Evolutionary conservation across 2,113 vertebrate species (phyloP).

Genomic region (Garra rufa): DNA sequence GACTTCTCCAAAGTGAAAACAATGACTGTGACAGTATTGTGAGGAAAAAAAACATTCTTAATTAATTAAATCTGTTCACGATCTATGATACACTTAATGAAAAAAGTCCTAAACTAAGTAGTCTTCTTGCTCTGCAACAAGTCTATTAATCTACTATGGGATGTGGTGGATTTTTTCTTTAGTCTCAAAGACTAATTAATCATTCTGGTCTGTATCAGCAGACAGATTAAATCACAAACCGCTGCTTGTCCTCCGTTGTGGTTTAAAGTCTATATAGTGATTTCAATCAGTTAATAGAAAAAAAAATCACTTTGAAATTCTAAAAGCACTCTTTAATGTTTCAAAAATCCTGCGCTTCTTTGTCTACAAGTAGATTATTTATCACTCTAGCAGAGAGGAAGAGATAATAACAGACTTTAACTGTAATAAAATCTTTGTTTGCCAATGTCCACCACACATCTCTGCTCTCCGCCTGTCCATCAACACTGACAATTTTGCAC

Average conservation of each 20-base stretch:
- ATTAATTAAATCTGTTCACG: constrained; percentile 12
- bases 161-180: constrained; percentile 21
- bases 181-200: constrained; percentile 52
- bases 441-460: neutral
- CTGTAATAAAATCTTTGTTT: neutral
- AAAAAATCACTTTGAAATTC: constrained; percentile 11
- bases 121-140: constrained; percentile 24
- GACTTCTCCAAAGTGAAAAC: neutral
- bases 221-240: constrained; percentile 53
- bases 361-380: neutral
- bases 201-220: constrained; percentile 46
- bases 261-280: constrained; percentile 32
- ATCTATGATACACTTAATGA: constrained; percentile 10
- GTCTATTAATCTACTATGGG: constrained; percentile 31
- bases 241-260: constrained; percentile 7
- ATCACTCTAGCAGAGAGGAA: neutral
- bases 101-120: constrained; percentile 1
- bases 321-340: neutral
- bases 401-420: neutral
- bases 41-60: too few species aligned
- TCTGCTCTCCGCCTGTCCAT: neutral
- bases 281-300: constrained; percentile 29
- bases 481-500: neutral
- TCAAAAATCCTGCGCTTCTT: neutral
- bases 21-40: neutral